phyloP scores from a whole-genome alignment of 1,140 invertebrate species.

The Drosophila nigrodunni region DNA sequence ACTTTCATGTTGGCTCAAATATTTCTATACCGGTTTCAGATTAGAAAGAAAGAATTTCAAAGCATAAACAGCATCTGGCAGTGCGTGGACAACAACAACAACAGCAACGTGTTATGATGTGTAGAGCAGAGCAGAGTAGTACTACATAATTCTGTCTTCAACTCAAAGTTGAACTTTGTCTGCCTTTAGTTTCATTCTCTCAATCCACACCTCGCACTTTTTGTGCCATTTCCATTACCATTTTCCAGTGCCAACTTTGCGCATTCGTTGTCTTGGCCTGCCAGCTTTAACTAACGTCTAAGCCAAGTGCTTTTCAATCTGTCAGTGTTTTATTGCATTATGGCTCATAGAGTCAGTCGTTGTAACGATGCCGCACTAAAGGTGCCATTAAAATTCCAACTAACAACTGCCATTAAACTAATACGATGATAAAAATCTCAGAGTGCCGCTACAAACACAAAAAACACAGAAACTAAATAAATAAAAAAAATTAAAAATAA shows the following conservation, averaged over 20 bases:
- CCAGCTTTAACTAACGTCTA: not conserved
- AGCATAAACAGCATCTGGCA: conserved; percentile 49
- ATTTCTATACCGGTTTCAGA: conserved; percentile 78
- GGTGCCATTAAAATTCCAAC: conserved; percentile 78
- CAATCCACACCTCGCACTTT: conserved; percentile 29
- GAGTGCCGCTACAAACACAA: conserved; percentile 22
- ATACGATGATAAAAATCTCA: conserved; percentile 78
- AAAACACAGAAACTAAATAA: conserved; percentile 13
- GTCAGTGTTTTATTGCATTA: conserved; percentile 57
- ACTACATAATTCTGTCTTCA: not conserved
- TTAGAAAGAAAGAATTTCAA: conserved; percentile 79
- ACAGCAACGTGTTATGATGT: conserved; percentile 11
- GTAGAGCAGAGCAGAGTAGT: not conserved
- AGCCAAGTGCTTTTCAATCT: conserved; percentile 59
- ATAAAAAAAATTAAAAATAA: not conserved
- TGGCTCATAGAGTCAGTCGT: conserved; percentile 21
- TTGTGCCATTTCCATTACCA: conserved; percentile 4
- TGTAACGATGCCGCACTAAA: conserved; percentile 68
- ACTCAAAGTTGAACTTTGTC: not conserved
- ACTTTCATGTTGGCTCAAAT: conserved; percentile 77
- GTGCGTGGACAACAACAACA: conserved; percentile 30
- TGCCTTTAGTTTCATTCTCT: not conserved
- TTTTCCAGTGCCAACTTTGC: conserved; percentile 32
- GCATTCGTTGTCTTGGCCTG: conserved; percentile 11
- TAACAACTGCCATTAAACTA: conserved; percentile 82